Evolutionary conservation across 2,113 vertebrate species (phyloP).

Genomic region (Xenopus laevis): DNA sequence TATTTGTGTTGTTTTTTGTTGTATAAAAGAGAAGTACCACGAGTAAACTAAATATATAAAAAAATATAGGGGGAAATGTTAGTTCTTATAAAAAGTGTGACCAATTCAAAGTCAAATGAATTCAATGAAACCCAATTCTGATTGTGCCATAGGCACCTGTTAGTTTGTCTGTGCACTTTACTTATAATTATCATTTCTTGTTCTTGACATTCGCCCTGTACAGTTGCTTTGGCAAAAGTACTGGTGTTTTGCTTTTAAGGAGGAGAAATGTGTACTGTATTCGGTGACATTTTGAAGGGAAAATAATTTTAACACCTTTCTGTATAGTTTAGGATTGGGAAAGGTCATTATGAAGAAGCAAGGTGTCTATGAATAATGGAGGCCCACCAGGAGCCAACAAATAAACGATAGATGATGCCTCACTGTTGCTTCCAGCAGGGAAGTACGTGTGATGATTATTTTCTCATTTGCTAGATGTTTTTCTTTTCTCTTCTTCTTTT

Average conservation of each 20-base stretch:
- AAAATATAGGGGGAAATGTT: too few relatives aligned
- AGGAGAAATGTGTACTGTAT: background rate
- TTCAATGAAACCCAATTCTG: too few relatives aligned
- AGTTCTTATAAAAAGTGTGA: too few relatives aligned
- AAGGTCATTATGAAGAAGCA: constrained; percentile 31
- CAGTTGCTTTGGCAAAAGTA: background rate
- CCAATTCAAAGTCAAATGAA: too few relatives aligned
- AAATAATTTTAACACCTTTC: constrained; percentile 12
- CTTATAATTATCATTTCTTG: constrained; percentile 11
- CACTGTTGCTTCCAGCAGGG: constrained; percentile 9
- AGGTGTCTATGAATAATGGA: constrained; percentile 17
- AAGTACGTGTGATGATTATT: background rate
- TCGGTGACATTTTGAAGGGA: constrained; percentile 22
- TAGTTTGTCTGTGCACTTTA: too few relatives aligned
- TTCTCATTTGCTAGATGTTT: background rate
- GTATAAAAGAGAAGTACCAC: too few relatives aligned
- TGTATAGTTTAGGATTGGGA: constrained; percentile 27
- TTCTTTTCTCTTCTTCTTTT: background rate
- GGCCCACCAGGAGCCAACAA: constrained; percentile 13
- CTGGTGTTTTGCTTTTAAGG: constrained; percentile 6
- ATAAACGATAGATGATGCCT: constrained; percentile 20
- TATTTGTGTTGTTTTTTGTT: too few relatives aligned
- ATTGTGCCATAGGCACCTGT: too few relatives aligned
- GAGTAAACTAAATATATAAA: too few relatives aligned
- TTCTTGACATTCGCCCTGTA: background rate